These are phyloP conservation scores for Watsonalla cultraria DNA, from an alignment of 2,888 invertebrate genomes.

Conservation along the genomic window DNA sequence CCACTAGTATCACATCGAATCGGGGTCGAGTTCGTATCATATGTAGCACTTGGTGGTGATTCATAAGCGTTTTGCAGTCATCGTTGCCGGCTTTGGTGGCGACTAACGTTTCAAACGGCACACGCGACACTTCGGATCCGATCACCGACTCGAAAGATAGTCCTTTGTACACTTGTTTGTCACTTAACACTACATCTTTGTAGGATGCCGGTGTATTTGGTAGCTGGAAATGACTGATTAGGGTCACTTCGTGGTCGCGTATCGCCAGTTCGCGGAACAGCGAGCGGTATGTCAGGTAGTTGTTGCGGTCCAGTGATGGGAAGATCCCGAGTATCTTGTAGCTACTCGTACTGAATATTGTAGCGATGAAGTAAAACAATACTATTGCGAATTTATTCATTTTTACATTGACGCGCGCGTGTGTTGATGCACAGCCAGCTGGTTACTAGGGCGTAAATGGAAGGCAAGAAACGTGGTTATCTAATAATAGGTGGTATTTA, in stretches of 20 bases:
- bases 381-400: constrained; percentile 50
- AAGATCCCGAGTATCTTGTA: constrained; percentile 76
- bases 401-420: constrained; percentile 52
- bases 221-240: constrained; percentile 72
- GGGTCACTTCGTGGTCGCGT: constrained; percentile 74
- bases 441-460: constrained; percentile 66
- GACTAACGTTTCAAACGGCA: constrained; percentile 69
- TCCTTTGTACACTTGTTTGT: constrained; percentile 60
- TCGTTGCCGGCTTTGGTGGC: constrained; percentile 71
- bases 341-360: constrained; percentile 44
- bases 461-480: constrained; percentile 52
- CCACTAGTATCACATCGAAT: constrained; percentile 85
- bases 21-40: constrained; percentile 68
- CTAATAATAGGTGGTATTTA: constrained; percentile 72
- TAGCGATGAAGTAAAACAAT: constrained; percentile 45
- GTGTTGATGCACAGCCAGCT: constrained; percentile 48
- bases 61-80: constrained; percentile 70
- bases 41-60: constrained; percentile 73
- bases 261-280: constrained; percentile 71
- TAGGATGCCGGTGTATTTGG: constrained; percentile 69
- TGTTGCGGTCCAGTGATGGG: constrained; percentile 72
- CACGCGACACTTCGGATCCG: constrained; percentile 64
- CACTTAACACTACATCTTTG: constrained; percentile 72
- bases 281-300: constrained; percentile 70
- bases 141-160: constrained; percentile 71